Conservation (phyloP, 2,113 vertebrate genomes). For the Tachysurus vachellii region DNA sequence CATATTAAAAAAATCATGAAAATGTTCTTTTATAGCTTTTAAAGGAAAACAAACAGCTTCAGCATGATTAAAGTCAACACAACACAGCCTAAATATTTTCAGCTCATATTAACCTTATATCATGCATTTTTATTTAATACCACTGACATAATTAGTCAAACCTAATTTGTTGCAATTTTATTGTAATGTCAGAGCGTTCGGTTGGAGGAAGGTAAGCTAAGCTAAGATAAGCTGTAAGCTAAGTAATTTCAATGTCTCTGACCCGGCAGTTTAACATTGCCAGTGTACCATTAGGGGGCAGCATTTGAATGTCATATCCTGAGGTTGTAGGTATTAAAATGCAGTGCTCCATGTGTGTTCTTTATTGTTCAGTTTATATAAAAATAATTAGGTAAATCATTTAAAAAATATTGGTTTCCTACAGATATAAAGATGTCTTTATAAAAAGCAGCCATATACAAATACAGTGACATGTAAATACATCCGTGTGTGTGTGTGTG, state of each 20-base stretch:
- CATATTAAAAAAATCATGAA: background rate
- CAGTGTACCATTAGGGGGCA: background rate
- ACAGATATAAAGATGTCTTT: background rate
- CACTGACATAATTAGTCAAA: background rate
- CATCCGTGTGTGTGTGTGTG: slow-evolving; percentile 18
- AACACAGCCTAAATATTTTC: too few relatives aligned
- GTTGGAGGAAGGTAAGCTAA: background rate
- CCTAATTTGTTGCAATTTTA: background rate
- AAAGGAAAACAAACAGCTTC: background rate
- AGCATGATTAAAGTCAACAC: too few relatives aligned
- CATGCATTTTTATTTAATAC: background rate
- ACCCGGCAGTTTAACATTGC: background rate
- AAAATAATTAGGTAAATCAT: background rate
- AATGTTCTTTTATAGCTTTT: background rate
- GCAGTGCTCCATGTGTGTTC: background rate
- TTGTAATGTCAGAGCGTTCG: background rate
- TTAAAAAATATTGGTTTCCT: background rate
- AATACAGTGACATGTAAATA: slow-evolving; percentile 20
- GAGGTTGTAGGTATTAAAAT: background rate
- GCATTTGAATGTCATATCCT: background rate
- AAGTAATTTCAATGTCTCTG: background rate
- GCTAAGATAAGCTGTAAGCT: background rate
- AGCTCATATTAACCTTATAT: too few relatives aligned
- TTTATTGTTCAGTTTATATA: background rate
- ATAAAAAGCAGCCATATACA: background rate